Evolutionary conservation across 2,888 invertebrate genomes (phyloP), one percentile per base, ranked within the genome.

Genomic region (Lepas anatifera): DNA sequence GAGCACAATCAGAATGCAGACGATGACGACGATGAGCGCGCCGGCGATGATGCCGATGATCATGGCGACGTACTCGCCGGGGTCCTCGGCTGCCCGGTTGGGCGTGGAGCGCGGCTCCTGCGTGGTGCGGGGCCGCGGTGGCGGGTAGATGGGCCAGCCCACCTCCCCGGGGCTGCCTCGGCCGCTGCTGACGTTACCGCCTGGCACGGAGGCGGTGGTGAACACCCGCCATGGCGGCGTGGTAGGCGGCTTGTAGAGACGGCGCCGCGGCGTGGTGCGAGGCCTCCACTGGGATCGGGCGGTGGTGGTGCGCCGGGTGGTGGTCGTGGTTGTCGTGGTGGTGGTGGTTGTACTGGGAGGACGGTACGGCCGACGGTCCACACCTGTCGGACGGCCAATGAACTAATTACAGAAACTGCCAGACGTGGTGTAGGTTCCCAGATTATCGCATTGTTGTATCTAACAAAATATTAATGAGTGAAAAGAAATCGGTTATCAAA

Each of bases 21-120:
- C 85, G 69, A 96, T 90, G 74, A 95, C 89, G 43, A 92, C 92
- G 77, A 96, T 95, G 73, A 94, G 83, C 50, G 92, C 90, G 66
- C 92, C 93, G 4, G 94, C 94, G 72, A 94, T 92, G 75, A 96
- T 92, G 74, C 91, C 90, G 71, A 92, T 89, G 71, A 92, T 88
- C 76, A 92, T 69, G 25, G 74, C 72, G 39, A 73, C 69, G 52
- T 71, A 68, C 35, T 73, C 72, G 25, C 74, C 78, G 78, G 72
- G 76, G 77, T 73, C 78, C 78, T 71, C 76, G 74, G 71, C 76
- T 77, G 73, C 76, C 73, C 71, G 76, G 77, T 73, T 75, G 78
- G 68, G 80, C 78, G 6, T 79, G 77, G 75, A 79, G 79, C 66
- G 76, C 68, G 66, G 71, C 70, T 69, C 72, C 70, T 71, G 43